A percentile compares a stretch with the other conserved stretches of the same genome.
phyloP scores from a whole-genome alignment of 2,113 vertebrate species.

The Aldabrachelys gigantea region DNA sequence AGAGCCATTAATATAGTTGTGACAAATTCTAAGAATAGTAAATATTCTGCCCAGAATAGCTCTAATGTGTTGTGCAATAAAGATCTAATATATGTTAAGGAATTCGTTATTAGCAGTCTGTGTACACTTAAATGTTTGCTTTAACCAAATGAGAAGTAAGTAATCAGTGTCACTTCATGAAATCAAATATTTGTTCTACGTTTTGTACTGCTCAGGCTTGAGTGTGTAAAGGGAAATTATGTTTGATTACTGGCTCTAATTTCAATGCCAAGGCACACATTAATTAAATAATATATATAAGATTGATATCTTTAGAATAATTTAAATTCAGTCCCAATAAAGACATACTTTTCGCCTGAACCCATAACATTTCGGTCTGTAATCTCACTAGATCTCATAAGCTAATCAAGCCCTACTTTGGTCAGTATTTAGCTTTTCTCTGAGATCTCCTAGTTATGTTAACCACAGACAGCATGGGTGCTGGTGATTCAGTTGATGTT shows the following conservation, averaged over 20 bases:
- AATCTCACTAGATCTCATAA: background rate
- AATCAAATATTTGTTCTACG: constrained; percentile 26
- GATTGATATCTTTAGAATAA: background rate
- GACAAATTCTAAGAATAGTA: background rate
- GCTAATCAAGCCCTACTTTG: background rate
- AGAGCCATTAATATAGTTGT: background rate
- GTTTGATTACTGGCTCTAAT: background rate
- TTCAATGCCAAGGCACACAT: background rate
- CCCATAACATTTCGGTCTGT: background rate
- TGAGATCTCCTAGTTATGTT: background rate
- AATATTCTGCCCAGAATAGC: background rate
- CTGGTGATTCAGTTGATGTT: background rate
- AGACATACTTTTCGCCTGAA: background rate
- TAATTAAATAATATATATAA: background rate
- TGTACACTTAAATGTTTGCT: background rate
- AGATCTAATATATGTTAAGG: background rate
- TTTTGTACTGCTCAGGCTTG: constrained; percentile 12
- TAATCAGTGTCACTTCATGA: constrained; percentile 25
- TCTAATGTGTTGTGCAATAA: background rate
- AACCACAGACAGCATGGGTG: background rate
- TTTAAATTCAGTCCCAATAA: background rate
- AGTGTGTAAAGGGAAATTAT: background rate
- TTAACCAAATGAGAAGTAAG: background rate
- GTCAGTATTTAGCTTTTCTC: background rate
- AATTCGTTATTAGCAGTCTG: background rate